Evolutionary conservation across 2,113 vertebrate genomes (phyloP).

Genomic region (Cynoglossus semilaevis): DNA sequence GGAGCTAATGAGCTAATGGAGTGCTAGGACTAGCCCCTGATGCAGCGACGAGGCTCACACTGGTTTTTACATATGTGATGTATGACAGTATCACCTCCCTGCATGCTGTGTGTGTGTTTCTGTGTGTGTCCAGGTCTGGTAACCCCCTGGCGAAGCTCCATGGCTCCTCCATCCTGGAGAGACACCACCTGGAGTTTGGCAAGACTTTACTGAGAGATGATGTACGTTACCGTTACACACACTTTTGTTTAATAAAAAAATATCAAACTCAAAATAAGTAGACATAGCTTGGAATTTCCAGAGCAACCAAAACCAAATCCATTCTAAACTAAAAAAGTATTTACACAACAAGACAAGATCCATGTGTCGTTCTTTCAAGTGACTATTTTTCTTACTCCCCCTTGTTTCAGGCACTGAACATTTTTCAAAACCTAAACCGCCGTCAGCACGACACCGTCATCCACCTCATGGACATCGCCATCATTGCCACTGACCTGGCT

Average conservation of each 20-base stretch:
- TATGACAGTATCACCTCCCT: slow-evolving; percentile 45
- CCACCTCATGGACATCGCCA: slow-evolving; percentile 81
- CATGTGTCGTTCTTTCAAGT: too few species aligned
- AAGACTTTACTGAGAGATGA: slow-evolving; percentile 81
- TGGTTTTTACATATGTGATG: slow-evolving; percentile 37
- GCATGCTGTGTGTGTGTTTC: slow-evolving; percentile 16
- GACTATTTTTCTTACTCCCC: not conserved
- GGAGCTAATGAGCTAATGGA: slow-evolving; percentile 36
- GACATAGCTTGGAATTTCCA: too few species aligned
- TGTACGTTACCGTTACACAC: slow-evolving; percentile 45
- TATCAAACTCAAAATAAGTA: too few species aligned
- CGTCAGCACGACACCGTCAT: slow-evolving; percentile 78
- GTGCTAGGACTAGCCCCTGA: slow-evolving; percentile 40
- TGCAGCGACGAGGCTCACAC: slow-evolving; percentile 44
- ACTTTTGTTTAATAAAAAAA: not conserved
- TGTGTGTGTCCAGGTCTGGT: slow-evolving; percentile 67
- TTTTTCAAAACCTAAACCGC: slow-evolving; percentile 79
- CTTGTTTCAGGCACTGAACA: slow-evolving; percentile 73
- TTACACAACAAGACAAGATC: too few species aligned
- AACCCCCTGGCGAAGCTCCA: slow-evolving; percentile 81
- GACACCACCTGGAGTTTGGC: slow-evolving; percentile 81
- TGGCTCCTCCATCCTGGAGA: slow-evolving; percentile 81
- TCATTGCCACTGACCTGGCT: slow-evolving; percentile 80
- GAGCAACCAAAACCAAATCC: too few species aligned
- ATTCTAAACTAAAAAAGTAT: too few species aligned